Evolutionary conservation across 2,797 vertebrate genomes (phyloP).

Genomic region (Tapera naevia): DNA sequence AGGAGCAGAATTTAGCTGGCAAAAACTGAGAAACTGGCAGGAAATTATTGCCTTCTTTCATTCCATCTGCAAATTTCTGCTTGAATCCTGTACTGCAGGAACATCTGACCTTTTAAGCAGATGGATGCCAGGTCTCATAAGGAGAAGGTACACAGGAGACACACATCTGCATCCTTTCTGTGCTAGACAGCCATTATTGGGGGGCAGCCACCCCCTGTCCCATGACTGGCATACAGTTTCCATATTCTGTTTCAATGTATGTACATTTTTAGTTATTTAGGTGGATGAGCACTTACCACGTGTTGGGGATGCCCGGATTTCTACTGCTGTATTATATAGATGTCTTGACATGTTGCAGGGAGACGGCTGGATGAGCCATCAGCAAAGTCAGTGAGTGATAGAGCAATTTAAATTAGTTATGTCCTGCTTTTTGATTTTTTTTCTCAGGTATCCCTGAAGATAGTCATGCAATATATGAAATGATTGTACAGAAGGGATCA

Average conservation of each 20-base stretch:
- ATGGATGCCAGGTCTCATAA: accelerated
- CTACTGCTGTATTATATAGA: neutral
- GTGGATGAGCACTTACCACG: neutral
- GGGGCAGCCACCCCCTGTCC: neutral
- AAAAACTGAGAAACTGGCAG: neutral
- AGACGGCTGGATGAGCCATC: neutral
- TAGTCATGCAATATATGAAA: neutral
- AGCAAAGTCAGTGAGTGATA: neutral
- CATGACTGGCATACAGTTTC: neutral
- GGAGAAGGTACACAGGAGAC: neutral
- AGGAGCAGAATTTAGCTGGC: neutral
- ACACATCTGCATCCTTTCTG: neutral
- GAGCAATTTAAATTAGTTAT: neutral
- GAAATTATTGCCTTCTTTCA: neutral
- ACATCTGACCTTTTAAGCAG: neutral
- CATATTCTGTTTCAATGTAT: neutral
- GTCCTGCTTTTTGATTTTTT: neutral
- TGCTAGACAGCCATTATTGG: neutral
- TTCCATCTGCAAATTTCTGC: neutral
- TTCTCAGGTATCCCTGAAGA: neutral
- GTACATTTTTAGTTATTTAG: accelerated
- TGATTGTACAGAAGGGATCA: neutral
- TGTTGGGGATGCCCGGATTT: neutral
- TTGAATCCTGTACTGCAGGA: neutral
- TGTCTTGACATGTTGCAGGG: neutral